phyloP scores from a whole-genome alignment of 2,797 vertebrate genomes.

The Helostoma temminkii region DNA sequence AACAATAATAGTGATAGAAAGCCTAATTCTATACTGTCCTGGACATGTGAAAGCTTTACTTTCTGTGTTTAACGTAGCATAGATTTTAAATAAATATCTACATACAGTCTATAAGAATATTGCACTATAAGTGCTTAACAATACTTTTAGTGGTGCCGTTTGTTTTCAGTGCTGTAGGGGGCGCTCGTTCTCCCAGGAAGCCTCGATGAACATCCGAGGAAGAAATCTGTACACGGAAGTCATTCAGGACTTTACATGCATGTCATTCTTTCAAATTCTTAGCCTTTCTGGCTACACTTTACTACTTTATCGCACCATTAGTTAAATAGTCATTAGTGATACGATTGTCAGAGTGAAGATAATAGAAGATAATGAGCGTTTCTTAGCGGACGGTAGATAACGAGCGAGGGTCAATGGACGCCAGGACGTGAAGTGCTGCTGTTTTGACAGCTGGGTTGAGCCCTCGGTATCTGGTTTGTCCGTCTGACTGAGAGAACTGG shows the following conservation, averaged over 20 bases:
- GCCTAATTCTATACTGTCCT: too few relatives aligned
- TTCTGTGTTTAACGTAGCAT: too few relatives aligned
- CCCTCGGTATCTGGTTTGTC: constrained; percentile 42
- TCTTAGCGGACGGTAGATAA: neutral
- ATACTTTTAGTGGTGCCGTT: neutral
- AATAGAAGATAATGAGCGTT: neutral
- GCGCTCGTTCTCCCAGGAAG: constrained; percentile 5
- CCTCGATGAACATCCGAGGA: constrained; percentile 17
- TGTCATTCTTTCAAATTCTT: neutral
- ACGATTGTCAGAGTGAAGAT: neutral
- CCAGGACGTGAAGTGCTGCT: constrained; percentile 60
- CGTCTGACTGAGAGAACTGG: constrained; percentile 9
- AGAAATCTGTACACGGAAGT: constrained; percentile 77
- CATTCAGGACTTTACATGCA: constrained; percentile 13
- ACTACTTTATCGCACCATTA: accelerated
- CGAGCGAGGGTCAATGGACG: constrained; percentile 64
- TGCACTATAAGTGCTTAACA: too few relatives aligned
- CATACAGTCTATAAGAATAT: too few relatives aligned
- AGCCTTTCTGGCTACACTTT: neutral
- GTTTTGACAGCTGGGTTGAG: constrained; percentile 76
- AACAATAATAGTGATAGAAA: too few relatives aligned
- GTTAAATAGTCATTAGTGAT: neutral
- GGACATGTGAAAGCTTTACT: too few relatives aligned
- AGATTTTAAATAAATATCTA: too few relatives aligned
- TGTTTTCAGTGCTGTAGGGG: constrained; percentile 40